Base-by-base conservation (phyloP, 2,888 invertebrate species). In the Cheilosia vulpina region DNA sequence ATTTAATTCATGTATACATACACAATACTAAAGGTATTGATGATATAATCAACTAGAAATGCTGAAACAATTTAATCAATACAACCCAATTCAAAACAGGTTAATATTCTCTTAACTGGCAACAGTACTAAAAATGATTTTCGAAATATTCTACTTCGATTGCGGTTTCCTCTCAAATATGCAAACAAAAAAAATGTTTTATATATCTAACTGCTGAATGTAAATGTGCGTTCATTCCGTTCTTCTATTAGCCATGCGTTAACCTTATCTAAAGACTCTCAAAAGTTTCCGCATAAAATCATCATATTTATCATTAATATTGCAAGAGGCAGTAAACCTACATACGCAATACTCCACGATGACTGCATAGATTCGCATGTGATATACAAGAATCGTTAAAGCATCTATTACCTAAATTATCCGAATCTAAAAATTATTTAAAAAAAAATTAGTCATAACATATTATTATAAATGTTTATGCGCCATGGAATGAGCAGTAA, bases 31-130 rank as follows among this genome's bases (percentile, higher is more conserved):
- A 9, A 5, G 4, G 5, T 60, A 15, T n/a, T 24, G 78, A 65
- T 79, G 78, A 79, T 65, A 65, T 63, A 63, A 79, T 72, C 65
- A 69, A 31, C 52, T 31, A 58, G 62, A 71, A 58, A 79, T 79
- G 71, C 52, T 58, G 55, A n/a, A 31, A 63, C 41, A 57, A 71
- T 71, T 34, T 71, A 65, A 43, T 72, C 58, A 58, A 65, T 52
- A 63, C 63, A 72, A 52, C 53, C 63, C 69, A 47, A 62, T 27
- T 47, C 38, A 31, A 62, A 71, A 78, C 78, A 31, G 63, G 78
- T 78, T 78, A 15, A 17, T 69, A 19, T 62, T 69, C 53, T 58
- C 5, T 6, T 27, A 47, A 13, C 1, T 38, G 34, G 11, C 13
- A 38, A 38, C 34, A 38, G 53, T 55, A 21, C 13, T 31, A 19